A percentile compares a stretch with the other conserved stretches of the same genome.
Conservation (phyloP, 2,888 invertebrate species). For the Tribolium freemani region DNA sequence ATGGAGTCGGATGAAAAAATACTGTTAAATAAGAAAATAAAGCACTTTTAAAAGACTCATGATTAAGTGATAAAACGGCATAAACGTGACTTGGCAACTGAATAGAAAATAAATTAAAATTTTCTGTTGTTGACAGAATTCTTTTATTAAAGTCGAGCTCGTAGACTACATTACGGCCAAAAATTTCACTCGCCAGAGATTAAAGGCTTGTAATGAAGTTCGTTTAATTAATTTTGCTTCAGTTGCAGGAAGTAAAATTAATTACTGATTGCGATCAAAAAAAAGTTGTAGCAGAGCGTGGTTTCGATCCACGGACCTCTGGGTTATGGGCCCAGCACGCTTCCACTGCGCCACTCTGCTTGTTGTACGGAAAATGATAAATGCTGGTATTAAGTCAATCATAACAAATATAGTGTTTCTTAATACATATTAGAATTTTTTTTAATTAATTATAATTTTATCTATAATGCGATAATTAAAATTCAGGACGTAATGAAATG, state of each 20-base stretch:
- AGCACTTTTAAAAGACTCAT: neutral
- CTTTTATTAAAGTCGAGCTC: conserved; percentile 27
- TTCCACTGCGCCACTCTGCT: conserved; percentile 87
- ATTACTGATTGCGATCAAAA: conserved; percentile 9
- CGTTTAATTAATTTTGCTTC: conserved; percentile 29
- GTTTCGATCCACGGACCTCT: conserved; percentile 94
- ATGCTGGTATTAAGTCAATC: too few species aligned
- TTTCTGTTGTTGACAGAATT: conserved; percentile 26
- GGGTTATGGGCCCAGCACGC: conserved; percentile 89
- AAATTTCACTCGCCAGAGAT: conserved; percentile 16
- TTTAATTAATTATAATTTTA: neutral
- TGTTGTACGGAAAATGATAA: neutral
- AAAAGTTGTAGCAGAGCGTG: conserved; percentile 79
- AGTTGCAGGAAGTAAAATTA: conserved; percentile 1
- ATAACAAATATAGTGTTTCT: too few species aligned
- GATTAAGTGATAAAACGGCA: conserved; percentile 29
- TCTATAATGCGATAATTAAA: too few species aligned
- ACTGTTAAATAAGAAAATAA: neutral
- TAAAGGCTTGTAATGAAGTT: conserved; percentile 21
- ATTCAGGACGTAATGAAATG: too few species aligned
- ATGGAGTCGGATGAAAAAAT: neutral
- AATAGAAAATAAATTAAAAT: conserved; percentile 32
- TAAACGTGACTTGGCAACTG: conserved; percentile 20
- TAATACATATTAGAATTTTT: too few species aligned
- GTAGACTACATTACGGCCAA: neutral